Conservation (phyloP, 2,113 vertebrate genomes). For the Tragelaphus scriptus region DNA sequence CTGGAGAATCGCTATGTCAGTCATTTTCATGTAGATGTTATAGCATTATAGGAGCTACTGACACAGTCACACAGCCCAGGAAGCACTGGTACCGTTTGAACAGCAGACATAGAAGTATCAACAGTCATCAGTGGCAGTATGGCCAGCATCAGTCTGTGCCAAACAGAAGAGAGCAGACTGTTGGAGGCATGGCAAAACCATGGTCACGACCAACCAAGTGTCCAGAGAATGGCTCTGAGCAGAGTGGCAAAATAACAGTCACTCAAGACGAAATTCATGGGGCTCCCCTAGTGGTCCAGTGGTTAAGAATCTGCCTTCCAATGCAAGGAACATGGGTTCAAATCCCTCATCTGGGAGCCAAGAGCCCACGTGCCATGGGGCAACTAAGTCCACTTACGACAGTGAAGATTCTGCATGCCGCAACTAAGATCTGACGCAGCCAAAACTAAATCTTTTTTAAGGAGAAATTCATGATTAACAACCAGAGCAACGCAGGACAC, state of each 20-base stretch:
- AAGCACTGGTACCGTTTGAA: background rate
- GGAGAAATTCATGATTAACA: background rate
- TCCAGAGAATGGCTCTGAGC: background rate
- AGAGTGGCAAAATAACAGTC: background rate
- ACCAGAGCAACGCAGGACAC: background rate
- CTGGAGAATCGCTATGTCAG: background rate
- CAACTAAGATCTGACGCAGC: background rate
- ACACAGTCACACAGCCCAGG: background rate
- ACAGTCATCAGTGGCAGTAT: background rate
- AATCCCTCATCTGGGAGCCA: background rate
- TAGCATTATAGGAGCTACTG: background rate
- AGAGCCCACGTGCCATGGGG: background rate
- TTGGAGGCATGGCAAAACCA: no score
- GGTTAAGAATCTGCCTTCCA: background rate
- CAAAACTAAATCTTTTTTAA: background rate
- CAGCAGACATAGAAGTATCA: background rate
- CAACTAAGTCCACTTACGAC: background rate
- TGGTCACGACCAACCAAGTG: accelerated
- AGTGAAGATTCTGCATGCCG: background rate
- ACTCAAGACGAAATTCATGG: background rate
- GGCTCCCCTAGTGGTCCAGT: background rate
- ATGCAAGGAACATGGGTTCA: background rate
- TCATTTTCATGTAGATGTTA: background rate
- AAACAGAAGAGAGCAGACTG: background rate
- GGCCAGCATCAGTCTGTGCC: background rate